Evolutionary conservation across 2,797 vertebrate species (phyloP).

Genomic region (Mus spretus): DNA sequence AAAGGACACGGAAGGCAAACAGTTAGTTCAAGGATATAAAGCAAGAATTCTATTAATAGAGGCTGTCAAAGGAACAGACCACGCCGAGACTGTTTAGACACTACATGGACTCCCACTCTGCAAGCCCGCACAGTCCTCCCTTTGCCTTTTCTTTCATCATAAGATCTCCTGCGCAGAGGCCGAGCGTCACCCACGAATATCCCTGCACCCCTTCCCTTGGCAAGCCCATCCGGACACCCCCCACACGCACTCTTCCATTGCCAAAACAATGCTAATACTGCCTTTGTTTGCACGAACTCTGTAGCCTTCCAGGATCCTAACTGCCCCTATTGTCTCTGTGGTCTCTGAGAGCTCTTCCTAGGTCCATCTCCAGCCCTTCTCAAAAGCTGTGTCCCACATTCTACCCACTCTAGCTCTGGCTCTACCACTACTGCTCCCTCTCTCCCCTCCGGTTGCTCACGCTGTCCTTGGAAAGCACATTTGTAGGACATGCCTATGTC

Average conservation of each 20-base stretch:
- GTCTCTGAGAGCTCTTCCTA: background rate
- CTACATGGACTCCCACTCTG: background rate
- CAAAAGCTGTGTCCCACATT: background rate
- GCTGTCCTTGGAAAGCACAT: background rate
- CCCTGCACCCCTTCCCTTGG: background rate
- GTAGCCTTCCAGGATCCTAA: background rate
- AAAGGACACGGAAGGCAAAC: background rate
- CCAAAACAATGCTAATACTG: background rate
- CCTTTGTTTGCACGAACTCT: background rate
- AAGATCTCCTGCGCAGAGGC: background rate
- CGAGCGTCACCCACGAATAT: fast-evolving
- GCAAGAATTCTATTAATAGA: background rate
- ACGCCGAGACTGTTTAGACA: background rate
- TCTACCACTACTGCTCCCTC: background rate
- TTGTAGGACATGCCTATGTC: background rate
- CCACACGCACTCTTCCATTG: background rate
- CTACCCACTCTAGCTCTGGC: background rate
- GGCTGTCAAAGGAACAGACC: background rate
- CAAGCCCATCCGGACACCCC: background rate
- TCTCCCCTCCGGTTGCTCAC: background rate
- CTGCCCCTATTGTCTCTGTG: background rate
- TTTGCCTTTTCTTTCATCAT: background rate
- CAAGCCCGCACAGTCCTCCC: background rate
- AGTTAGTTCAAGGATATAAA: background rate
- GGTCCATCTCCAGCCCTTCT: background rate